phyloP scores from a whole-genome alignment of 2,113 vertebrate species.

The Epinephelus moara region DNA sequence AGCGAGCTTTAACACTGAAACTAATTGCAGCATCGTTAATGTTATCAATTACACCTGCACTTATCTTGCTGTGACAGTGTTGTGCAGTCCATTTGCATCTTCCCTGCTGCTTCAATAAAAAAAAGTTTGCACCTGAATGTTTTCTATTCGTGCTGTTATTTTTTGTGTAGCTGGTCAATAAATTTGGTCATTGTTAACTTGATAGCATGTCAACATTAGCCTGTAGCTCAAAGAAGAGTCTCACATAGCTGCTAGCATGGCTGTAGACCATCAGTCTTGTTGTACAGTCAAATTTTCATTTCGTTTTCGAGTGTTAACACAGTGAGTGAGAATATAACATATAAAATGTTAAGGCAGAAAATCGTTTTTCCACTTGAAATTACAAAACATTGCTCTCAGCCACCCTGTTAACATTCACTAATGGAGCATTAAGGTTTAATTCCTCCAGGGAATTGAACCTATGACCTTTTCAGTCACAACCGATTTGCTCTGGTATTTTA shows the following conservation, averaged over 20 bases:
- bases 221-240: not conserved
- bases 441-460: conserved; percentile 18
- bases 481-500: not conserved
- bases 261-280: not conserved
- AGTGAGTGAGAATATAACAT: not conserved
- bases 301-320: not conserved
- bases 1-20: not conserved
- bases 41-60: not conserved
- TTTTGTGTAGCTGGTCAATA: too few species aligned
- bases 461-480: conserved; percentile 39
- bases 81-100: too few species aligned
- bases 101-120: not conserved
- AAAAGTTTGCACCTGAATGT: not conserved
- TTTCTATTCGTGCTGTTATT: not conserved
- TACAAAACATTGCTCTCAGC: not conserved
- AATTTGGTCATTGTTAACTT: not conserved
- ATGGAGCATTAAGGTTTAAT: conserved; percentile 40
- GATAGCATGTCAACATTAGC: not conserved
- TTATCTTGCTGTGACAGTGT: not conserved
- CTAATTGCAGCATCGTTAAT: conserved; percentile 14
- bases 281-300: not conserved
- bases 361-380: conserved; percentile 3
- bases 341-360: not conserved
- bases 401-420: conserved; percentile 39
- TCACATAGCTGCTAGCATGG: not conserved